Base-by-base conservation (phyloP, 2,888 invertebrate species). In the Sclerodermus sp. region DNA sequence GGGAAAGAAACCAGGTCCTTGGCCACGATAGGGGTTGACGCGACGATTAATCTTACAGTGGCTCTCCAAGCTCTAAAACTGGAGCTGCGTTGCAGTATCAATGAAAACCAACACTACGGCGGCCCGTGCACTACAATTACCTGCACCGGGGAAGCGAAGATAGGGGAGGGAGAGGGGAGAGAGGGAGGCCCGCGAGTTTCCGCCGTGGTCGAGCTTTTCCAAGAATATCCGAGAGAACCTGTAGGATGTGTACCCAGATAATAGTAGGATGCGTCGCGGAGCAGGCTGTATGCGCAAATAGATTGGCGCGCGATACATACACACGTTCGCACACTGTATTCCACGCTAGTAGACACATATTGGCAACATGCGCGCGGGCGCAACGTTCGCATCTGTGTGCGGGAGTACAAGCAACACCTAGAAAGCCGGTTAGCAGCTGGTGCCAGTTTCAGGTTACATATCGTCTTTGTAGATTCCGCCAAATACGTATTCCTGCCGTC, bases 381-480 rank as follows among this genome's bases (percentile, higher is more conserved):
- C 3, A 23, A 23, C 23, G 8, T n/a, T n/a, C n/a, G 23, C 8
- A 23, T 23, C 8, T 23, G 23, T 23, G 23, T 12, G 6, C 4
- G 34, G 4, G 12, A 8, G 34, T 34, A 34, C 34, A 12, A 12
- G 34, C 34, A 34, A 15, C 18, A 43, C 45, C 45, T 49, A 52
- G 49, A 49, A 38, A 51, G 54, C 51, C 49, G 57, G 58, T 56
- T 60, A 64, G 58, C 66, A 69, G 68, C 65, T 67, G 68, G 63
- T 70, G 67, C 68, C 70, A 68, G 72, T 72, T 70, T 74, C 71
- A 53, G 60, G 68, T 75, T 74, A 73, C 73, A 62, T 67, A 71
- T 70, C 70, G 70, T 73, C 71, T 70, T 67, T 62, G 67, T 65
- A 64, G 67, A 71, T 72, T 71, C 59, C 58, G 51, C 60, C 65